Base-by-base conservation (phyloP, 2,113 vertebrate genomes). In the Amia ocellicauda region DNA sequence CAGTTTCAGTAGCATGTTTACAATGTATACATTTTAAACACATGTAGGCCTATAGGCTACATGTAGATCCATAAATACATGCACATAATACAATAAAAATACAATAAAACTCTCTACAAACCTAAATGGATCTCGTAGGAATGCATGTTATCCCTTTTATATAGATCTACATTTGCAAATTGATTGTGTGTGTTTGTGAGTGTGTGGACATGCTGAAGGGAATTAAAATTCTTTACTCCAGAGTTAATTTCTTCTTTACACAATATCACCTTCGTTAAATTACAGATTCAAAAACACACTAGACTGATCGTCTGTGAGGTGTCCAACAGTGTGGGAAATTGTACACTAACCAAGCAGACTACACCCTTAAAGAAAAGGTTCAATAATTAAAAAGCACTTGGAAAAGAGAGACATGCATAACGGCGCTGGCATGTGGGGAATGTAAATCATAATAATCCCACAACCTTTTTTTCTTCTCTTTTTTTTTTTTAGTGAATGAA, bases 371-470 rank as follows among this genome's bases (percentile, higher is more conserved):
- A 16, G 26, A 28, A 24, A 27, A 2, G 50, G 20, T 42, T 31
- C 31, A 29, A 5, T 54, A 54, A 54, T 63, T 63, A 53, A 42
- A 53, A 62, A 41, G 27, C 36, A 22, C 11, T 59, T 59, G 50
- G 36, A 59, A 22, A 53, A 20, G 40, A 42, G 17, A 63, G 55
- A 68, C 19, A 1, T 14, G 27, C 26, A 50, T 66, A 63, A 73
- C 53, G 55, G 60, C 26, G 36, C 68, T 67, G 67, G 60, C 49
- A 73, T 73, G 68, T 61, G 40, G 62, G 59, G 60, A 68, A 70
- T 68, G 47, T 42, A 58, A 42, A 50, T 45, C 57, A 59, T 42
- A 59, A 59, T 59, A 59, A 19, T 5, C 2, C 19, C n/a, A n/a
- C n/a, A n/a, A n/a, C n/a, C n/a, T n/a, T n/a, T n/a, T n/a, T n/a